Conservation (phyloP, 1,140 invertebrate species). For the Metopolophium dirhodum region DNA sequence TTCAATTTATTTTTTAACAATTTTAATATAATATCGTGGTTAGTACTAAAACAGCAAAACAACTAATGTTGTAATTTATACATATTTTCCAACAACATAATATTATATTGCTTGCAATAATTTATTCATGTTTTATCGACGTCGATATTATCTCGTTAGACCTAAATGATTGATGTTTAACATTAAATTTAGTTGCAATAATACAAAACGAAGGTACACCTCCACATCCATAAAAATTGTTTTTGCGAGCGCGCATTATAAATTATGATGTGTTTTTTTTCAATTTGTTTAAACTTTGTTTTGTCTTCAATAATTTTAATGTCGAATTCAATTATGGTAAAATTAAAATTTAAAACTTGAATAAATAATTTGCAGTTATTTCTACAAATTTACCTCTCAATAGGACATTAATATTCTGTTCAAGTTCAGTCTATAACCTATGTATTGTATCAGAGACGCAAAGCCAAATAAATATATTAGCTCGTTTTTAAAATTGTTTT, state of each 20-base stretch:
- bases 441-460: not conserved
- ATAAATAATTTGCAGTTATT: not conserved
- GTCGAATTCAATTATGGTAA: not conserved
- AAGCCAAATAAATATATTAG: not conserved
- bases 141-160: not conserved
- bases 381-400: not conserved
- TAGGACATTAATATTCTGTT: not conserved
- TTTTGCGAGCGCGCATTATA: not conserved
- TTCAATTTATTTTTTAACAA: not conserved
- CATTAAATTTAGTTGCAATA: not conserved
- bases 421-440: too few species aligned
- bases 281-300: not conserved
- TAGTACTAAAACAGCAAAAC: not conserved
- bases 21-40: not conserved
- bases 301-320: not conserved
- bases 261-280: too few species aligned
- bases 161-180: not conserved
- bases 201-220: not conserved
- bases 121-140: not conserved
- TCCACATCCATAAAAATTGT: not conserved
- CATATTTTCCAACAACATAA: not conserved
- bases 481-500: too few species aligned
- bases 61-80: not conserved
- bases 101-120: not conserved
- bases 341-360: not conserved